These are phyloP conservation scores for Sebastes hubbsi DNA, from an alignment of 2,797 vertebrate species.

Conservation along the genomic window DNA sequence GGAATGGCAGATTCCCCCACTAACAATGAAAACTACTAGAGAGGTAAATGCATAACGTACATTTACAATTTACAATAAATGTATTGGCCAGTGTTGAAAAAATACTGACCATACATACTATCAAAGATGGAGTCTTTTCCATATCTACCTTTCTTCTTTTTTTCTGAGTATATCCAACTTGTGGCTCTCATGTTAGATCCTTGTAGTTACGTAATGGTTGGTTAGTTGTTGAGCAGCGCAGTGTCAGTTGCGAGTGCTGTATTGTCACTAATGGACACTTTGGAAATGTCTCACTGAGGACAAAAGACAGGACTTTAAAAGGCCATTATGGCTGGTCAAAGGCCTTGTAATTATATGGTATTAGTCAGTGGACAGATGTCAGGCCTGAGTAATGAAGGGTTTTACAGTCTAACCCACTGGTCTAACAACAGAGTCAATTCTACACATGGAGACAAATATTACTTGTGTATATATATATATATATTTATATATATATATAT, in stretches of 20 bases:
- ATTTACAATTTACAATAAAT: not conserved
- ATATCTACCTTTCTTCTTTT: not conserved
- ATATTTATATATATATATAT: not conserved
- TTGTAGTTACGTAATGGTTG: not conserved
- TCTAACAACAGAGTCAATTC: slow-evolving; percentile 33
- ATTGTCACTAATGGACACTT: slow-evolving; percentile 53
- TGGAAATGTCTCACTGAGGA: slow-evolving; percentile 45
- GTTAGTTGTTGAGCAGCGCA: not conserved
- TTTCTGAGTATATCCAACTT: not conserved
- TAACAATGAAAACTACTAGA: not conserved
- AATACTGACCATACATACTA: not conserved
- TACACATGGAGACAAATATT: slow-evolving; percentile 10
- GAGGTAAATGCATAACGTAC: not conserved
- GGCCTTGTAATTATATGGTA: slow-evolving; percentile 52
- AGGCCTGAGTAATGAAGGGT: slow-evolving; percentile 68
- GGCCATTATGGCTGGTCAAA: slow-evolving; percentile 57
- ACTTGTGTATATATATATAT: not conserved
- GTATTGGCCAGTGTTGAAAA: not conserved
- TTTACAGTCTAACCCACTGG: slow-evolving; percentile 46
- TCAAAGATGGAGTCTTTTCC: not conserved
- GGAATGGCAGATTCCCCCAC: not conserved
- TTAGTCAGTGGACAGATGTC: slow-evolving; percentile 68
- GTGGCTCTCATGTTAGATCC: slow-evolving; percentile 1
- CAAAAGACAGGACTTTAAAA: slow-evolving; percentile 61
- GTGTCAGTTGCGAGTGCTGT: slow-evolving; percentile 18